These are phyloP conservation scores for Idaea dimidiata DNA, from an alignment of 2,888 invertebrate species.

Conservation along the genomic window DNA sequence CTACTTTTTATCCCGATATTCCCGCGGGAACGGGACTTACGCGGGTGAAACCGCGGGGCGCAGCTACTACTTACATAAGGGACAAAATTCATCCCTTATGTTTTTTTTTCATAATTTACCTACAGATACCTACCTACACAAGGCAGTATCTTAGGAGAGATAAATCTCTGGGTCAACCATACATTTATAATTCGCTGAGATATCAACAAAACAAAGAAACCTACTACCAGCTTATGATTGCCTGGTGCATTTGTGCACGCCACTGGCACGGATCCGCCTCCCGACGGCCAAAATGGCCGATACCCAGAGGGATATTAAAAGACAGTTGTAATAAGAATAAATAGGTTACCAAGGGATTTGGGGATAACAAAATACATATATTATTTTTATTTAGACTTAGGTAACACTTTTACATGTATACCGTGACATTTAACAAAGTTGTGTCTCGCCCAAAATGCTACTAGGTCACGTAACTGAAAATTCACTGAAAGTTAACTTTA, in stretches of 20 bases:
- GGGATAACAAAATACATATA: neutral
- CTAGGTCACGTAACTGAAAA: constrained; percentile 2
- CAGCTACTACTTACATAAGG: no score
- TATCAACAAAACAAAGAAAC: constrained; percentile 12
- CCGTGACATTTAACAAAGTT: neutral
- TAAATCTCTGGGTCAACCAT: neutral
- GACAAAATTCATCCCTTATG: no score
- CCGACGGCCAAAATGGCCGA: constrained; percentile 42
- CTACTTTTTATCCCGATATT: no score
- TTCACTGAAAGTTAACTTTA: neutral
- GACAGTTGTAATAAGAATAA: neutral
- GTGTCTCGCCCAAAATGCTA: neutral
- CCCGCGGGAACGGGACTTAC: no score
- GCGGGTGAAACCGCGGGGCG: no score
- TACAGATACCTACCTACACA: no score
- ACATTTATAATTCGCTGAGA: neutral
- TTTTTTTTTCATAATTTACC: neutral
- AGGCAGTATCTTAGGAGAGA: neutral
- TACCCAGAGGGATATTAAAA: neutral
- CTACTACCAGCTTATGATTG: constrained; percentile 36
- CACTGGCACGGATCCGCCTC: constrained; percentile 58
- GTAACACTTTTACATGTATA: neutral
- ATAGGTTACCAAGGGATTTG: neutral
- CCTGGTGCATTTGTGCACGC: constrained; percentile 55
- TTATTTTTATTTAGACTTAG: neutral